phyloP scores from a whole-genome alignment of 1,140 invertebrate genomes.

The Polypedilum pembai region DNA sequence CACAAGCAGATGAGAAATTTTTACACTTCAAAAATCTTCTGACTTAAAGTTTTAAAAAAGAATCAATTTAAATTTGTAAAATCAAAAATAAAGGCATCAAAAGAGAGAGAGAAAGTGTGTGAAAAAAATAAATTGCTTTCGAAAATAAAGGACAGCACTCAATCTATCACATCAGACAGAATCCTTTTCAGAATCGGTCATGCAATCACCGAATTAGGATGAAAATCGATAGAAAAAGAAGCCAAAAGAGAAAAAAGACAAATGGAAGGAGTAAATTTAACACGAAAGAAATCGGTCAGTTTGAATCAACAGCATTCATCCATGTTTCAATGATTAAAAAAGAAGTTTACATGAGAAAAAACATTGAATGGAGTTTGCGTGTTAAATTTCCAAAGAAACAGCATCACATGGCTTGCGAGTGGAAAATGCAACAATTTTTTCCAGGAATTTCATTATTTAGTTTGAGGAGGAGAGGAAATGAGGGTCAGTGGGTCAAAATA shows the following conservation, averaged over 20 bases:
- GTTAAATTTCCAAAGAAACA: neutral
- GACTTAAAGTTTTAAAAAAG: too few species aligned
- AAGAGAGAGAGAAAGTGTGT: neutral
- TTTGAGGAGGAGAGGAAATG: too few species aligned
- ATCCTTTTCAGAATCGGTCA: slow-evolving; percentile 12
- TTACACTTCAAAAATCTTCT: too few species aligned
- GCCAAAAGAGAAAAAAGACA: neutral
- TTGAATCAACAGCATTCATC: too few species aligned
- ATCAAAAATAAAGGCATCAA: neutral
- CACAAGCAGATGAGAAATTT: too few species aligned
- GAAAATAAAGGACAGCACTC: neutral
- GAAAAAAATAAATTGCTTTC: slow-evolving; percentile 1
- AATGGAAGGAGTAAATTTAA: neutral
- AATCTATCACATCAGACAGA: neutral
- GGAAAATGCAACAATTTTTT: slow-evolving; percentile 18
- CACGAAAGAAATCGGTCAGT: too few species aligned
- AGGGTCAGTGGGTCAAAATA: too few species aligned
- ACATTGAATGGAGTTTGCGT: neutral
- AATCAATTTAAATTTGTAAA: too few species aligned
- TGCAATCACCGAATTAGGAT: neutral
- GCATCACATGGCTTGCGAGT: neutral
- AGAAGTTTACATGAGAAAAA: too few species aligned
- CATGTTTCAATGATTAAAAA: too few species aligned
- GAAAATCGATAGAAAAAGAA: neutral
- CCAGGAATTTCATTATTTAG: neutral